Evolutionary conservation across 2,888 invertebrate species (phyloP).

Genomic region (Nomada flava): DNA sequence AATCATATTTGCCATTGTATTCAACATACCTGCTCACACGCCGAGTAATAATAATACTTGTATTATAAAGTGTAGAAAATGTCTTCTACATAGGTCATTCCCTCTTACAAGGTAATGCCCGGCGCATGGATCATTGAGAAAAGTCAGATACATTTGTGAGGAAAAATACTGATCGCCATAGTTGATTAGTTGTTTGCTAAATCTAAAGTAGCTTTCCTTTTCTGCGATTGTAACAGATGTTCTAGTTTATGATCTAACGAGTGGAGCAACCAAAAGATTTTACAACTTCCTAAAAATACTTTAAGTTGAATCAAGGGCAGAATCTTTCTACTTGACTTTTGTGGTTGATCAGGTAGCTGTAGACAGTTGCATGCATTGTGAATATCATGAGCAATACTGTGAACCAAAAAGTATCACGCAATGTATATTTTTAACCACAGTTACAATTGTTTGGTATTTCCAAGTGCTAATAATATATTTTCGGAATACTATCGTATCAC

Average conservation of each 20-base stretch:
- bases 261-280: background rate
- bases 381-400: slow-evolving; percentile 56
- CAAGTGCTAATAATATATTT: slow-evolving; percentile 52
- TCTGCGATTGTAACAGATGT: slow-evolving; percentile 19
- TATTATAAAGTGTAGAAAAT: slow-evolving; percentile 55
- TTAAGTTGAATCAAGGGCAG: slow-evolving; percentile 26
- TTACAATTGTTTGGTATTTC: slow-evolving; percentile 46
- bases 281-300: slow-evolving; percentile 21
- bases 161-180: slow-evolving; percentile 33
- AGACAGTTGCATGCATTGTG: slow-evolving; percentile 42
- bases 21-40: slow-evolving; percentile 60
- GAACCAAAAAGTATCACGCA: slow-evolving; percentile 41
- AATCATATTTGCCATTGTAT: slow-evolving; percentile 66
- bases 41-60: slow-evolving; percentile 63
- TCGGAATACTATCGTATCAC: slow-evolving; percentile 50
- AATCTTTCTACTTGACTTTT: slow-evolving; percentile 31
- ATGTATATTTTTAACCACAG: slow-evolving; percentile 57
- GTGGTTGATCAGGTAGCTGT: slow-evolving; percentile 20
- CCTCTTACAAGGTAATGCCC: slow-evolving; percentile 56
- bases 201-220: slow-evolving; percentile 36
- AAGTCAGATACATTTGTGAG: slow-evolving; percentile 30
- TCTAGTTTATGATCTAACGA: slow-evolving; percentile 28
- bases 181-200: slow-evolving; percentile 34
- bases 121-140: slow-evolving; percentile 35
- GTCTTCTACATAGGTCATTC: slow-evolving; percentile 53